Conservation (phyloP, 1,140 invertebrate genomes). For the Drosophila repleta region DNA sequence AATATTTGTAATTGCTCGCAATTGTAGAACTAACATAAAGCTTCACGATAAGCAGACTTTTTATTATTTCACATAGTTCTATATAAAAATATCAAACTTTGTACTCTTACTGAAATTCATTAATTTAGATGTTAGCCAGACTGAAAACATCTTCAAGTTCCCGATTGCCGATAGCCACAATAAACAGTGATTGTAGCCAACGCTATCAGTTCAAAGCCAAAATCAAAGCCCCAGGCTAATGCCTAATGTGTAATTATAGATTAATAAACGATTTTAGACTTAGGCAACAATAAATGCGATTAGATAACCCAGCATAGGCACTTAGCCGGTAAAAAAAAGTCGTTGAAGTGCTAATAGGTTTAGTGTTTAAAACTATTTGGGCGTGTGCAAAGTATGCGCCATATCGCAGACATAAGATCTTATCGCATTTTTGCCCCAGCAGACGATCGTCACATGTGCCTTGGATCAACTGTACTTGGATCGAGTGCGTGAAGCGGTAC, state of each 20-base stretch:
- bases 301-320: conserved; percentile 48
- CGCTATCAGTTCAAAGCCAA: conserved; percentile 32
- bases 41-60: no score
- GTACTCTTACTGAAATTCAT: no score
- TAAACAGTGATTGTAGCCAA: conserved; percentile 28
- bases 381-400: conserved; percentile 16
- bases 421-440: conserved; percentile 2
- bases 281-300: conserved; percentile 35
- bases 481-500: not conserved
- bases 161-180: not conserved
- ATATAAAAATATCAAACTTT: no score
- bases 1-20: no score
- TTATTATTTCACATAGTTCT: no score
- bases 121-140: not conserved
- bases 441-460: conserved; percentile 2
- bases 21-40: no score
- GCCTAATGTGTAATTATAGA: conserved; percentile 65
- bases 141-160: not conserved
- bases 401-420: conserved; percentile 14
- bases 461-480: conserved; percentile 59
- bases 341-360: conserved; percentile 4
- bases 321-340: conserved; percentile 28
- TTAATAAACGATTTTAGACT: conserved; percentile 40
- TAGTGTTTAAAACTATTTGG: conserved; percentile 15
- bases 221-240: conserved; percentile 67